Evolutionary conservation across 2,113 vertebrate species (phyloP), one percentile per base, ranked within the genome.

Genomic region (Periophthalmus modestus): DNA sequence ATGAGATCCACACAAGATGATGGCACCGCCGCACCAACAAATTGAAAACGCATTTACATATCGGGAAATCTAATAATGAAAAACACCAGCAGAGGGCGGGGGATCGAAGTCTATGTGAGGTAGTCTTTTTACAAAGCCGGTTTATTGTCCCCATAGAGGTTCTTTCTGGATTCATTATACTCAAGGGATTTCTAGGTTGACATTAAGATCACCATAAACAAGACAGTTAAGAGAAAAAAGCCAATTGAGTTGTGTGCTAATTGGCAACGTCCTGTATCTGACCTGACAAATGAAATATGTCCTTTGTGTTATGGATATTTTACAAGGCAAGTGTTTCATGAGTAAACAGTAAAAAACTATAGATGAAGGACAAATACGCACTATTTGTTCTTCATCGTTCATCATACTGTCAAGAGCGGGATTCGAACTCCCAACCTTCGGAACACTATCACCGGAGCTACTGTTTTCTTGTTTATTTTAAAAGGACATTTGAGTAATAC

Each of bases 1-100:
- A 65, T 65, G 62, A 65, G 34, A 66, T 15, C 5, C 66, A 62
- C 57, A 57, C 24, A 1, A 65, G 54, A 58, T 47, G 63, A 79
- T 34, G 52, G 34, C 74, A 62, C 43, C 50, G 69, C 70, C 70
- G 52, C 52, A 15, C 69, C 54, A 58, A 28, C 58, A 39, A 33
- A 16, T 5, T 0, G 66, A 6, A 48, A 11, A 23, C 36, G 24
- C 13, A 65, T 75, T 16, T 63, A 16, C 19, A 69, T 2, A 24
- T 57, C 3, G 21, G 55, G 33, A 12, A 52, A 34, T 74, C 66
- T 28, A 62, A 77, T 52, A 50, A 21, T 58, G n/a, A 66, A 18
- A 47, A 54, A 7, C 3, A 0, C 1, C 4, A 46, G 5, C 10
- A 47, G 24, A 39, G 34, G 62, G 36, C 36, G 62, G 7, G n/a